Conservation (phyloP, 2,797 vertebrate genomes). For the Melopsittacus undulatus region DNA sequence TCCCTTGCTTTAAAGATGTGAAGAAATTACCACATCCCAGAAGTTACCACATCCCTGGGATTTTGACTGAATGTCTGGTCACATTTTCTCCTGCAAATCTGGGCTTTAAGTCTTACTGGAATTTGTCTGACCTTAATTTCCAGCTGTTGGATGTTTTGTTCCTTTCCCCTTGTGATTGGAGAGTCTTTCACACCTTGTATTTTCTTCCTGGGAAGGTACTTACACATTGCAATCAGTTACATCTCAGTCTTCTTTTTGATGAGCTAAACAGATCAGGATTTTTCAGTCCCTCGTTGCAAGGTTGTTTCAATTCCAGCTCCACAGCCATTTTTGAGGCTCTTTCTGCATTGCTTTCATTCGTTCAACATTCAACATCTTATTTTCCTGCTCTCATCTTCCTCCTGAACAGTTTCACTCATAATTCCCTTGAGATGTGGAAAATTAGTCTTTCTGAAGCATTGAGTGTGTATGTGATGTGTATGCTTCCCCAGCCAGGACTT, state of each 20-base stretch:
- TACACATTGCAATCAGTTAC: constrained; percentile 42
- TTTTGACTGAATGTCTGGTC: constrained; percentile 33
- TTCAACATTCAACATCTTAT: neutral
- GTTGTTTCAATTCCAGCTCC: constrained; percentile 19
- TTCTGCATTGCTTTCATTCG: neutral
- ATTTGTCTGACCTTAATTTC: constrained; percentile 56
- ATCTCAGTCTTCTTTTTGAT: constrained; percentile 56
- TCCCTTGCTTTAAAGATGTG: neutral
- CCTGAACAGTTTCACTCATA: neutral
- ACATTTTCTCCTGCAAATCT: constrained; percentile 37
- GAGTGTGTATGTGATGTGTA: neutral
- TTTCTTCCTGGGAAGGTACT: constrained; percentile 56
- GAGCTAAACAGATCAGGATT: constrained; percentile 57
- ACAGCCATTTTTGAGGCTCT: neutral
- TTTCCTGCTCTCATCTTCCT: constrained; percentile 6
- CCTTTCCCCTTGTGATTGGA: constrained; percentile 48
- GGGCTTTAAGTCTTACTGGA: constrained; percentile 5
- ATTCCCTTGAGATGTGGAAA: neutral
- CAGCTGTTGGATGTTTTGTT: constrained; percentile 46
- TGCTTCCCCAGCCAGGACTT: neutral
- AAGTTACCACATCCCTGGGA: constrained; percentile 44
- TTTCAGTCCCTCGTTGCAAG: neutral
- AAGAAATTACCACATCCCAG: constrained; percentile 18
- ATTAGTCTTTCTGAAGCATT: constrained; percentile 4
- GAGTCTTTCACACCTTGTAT: constrained; percentile 50